Conservation (phyloP, 2,888 invertebrate species). For the Plebejus argus region DNA sequence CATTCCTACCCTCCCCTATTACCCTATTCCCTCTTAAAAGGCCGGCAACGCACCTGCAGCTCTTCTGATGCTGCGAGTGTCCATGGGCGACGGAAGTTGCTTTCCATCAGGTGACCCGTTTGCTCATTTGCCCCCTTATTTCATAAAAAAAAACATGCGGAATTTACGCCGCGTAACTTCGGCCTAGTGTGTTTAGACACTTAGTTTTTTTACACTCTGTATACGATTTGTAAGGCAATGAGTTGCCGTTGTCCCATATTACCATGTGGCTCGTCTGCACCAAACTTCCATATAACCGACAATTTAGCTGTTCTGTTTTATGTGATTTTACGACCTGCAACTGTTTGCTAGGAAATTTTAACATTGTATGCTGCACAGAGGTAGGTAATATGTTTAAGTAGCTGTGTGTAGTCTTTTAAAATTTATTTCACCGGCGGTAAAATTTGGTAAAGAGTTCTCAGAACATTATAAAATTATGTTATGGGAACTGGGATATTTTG, state of each 20-base stretch:
- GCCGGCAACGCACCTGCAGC: too few relatives aligned
- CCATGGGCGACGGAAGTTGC: too few relatives aligned
- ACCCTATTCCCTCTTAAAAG: too few relatives aligned
- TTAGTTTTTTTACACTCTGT: not conserved
- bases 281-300: slow-evolving; percentile 33
- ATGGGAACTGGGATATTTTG: not conserved
- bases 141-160: too few relatives aligned
- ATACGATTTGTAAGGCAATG: not conserved
- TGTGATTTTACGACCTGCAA: slow-evolving; percentile 18
- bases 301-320: slow-evolving; percentile 34
- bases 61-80: too few relatives aligned
- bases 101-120: too few relatives aligned
- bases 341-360: slow-evolving; percentile 10
- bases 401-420: not conserved
- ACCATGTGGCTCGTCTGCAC: not conserved
- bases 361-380: not conserved
- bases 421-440: not conserved
- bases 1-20: too few relatives aligned
- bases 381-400: slow-evolving; percentile 2
- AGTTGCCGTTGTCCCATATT: not conserved
- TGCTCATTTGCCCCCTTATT: too few relatives aligned
- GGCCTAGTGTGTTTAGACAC: too few relatives aligned
- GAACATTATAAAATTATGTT: not conserved
- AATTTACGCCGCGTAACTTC: too few relatives aligned
- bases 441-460: not conserved